Conservation (phyloP, 2,888 invertebrate genomes). For the Steinernema scapterisci region DNA sequence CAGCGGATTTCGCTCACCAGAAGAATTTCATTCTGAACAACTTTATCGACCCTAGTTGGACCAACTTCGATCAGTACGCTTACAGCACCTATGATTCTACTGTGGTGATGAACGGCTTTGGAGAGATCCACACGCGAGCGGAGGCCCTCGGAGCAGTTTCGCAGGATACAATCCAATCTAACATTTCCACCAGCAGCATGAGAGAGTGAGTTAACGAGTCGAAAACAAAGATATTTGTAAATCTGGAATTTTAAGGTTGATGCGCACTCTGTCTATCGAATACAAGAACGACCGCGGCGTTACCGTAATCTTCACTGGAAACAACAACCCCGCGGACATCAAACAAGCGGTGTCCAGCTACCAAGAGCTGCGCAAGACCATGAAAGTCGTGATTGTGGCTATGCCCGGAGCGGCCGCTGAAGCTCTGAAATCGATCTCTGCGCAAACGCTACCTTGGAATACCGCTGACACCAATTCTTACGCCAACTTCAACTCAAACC, state of each 20-base stretch:
- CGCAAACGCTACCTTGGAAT: background rate
- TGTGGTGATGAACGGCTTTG: background rate
- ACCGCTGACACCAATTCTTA: background rate
- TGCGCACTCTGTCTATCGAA: background rate
- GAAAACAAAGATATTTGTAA: no score
- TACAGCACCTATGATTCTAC: background rate
- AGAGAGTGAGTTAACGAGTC: no score
- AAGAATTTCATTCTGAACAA: background rate
- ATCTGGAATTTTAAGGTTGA: background rate
- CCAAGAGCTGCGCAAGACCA: background rate
- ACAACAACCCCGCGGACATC: conserved; percentile 5
- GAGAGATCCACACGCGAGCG: background rate
- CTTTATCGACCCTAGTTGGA: background rate
- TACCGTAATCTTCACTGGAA: background rate
- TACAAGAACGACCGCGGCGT: background rate
- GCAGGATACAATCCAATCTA: background rate
- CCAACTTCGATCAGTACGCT: background rate
- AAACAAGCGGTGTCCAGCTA: background rate
- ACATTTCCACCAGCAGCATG: background rate
- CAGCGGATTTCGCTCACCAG: background rate
- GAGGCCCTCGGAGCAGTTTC: background rate
- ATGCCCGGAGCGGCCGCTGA: background rate
- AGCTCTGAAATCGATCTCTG: background rate
- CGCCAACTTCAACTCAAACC: background rate
- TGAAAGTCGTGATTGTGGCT: background rate